A percentile compares a stretch with the other conserved stretches of the same genome.
Evolutionary conservation across 2,888 invertebrate genomes (phyloP).

Genomic region (Lycocerus yunnanus): DNA sequence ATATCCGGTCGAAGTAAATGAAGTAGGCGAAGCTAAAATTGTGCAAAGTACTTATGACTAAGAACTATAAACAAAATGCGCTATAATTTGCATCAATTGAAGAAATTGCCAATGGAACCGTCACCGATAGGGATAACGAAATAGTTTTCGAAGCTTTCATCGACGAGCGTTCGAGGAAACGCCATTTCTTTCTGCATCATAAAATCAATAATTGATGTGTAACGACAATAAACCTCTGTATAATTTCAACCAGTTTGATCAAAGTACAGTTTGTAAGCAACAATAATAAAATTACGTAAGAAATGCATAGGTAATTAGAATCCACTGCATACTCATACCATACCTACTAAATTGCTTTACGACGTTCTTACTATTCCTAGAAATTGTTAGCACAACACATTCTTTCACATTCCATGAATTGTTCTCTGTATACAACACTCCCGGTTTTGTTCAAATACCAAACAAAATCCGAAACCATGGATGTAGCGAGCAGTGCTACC

Average conservation of each 20-base stretch:
- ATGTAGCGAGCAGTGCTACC: not conserved
- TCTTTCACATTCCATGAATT: conserved; percentile 13
- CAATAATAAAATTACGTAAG: conserved; percentile 26
- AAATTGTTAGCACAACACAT: conserved; percentile 13
- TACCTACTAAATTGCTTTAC: conserved; percentile 7
- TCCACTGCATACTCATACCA: not conserved
- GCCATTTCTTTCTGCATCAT: not conserved
- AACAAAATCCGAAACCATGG: not conserved
- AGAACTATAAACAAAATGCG: not conserved
- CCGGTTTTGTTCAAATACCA: not conserved
- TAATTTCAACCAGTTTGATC: conserved; percentile 20
- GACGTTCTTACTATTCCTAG: conserved; percentile 16
- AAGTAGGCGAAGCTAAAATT: not conserved
- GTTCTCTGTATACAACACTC: conserved; percentile 6
- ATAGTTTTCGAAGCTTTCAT: not conserved
- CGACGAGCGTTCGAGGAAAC: not conserved
- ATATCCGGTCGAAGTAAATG: conserved; percentile 1
- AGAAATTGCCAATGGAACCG: not conserved
- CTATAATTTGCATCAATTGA: not conserved
- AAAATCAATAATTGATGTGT: not conserved
- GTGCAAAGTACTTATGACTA: not conserved
- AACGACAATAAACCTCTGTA: conserved; percentile 5
- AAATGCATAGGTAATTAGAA: conserved; percentile 14
- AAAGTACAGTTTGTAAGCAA: conserved; percentile 23
- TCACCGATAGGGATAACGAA: not conserved